These are phyloP conservation scores for Harpagoxenus sublaevis DNA, from an alignment of 2,888 invertebrate genomes.

Conservation along the genomic window DNA sequence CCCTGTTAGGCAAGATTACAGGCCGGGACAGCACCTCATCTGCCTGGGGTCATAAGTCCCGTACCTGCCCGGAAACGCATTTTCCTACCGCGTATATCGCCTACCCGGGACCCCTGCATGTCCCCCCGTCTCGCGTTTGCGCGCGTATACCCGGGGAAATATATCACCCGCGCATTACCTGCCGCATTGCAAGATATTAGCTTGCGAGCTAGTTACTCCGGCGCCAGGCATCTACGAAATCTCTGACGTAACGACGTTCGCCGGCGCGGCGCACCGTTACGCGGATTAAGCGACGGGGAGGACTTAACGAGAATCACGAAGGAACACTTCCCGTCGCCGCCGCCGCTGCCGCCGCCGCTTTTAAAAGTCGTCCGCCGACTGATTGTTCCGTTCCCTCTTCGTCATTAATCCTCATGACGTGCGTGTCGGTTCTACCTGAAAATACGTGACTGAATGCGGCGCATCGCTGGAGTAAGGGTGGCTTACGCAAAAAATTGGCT, in stretches of 20 bases:
- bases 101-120: neutral
- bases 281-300: slow-evolving; percentile 56
- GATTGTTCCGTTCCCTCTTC: slow-evolving; percentile 46
- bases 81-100: slow-evolving; percentile 72
- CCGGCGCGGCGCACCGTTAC: slow-evolving; percentile 62
- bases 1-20: slow-evolving; percentile 80
- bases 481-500: slow-evolving; percentile 38
- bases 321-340: slow-evolving; percentile 33
- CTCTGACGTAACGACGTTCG: slow-evolving; percentile 55
- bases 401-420: slow-evolving; percentile 55
- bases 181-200: slow-evolving; percentile 67
- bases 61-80: slow-evolving; percentile 83
- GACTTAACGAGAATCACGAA: slow-evolving; percentile 54
- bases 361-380: slow-evolving; percentile 52
- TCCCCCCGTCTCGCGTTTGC: slow-evolving; percentile 50
- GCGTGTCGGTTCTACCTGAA: slow-evolving; percentile 38
- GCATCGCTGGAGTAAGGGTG: slow-evolving; percentile 17
- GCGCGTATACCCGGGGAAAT: slow-evolving; percentile 34
- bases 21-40: slow-evolving; percentile 82
- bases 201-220: slow-evolving; percentile 70
- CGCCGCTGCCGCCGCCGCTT: slow-evolving; percentile 1
- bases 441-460: slow-evolving; percentile 37
- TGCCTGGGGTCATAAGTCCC: slow-evolving; percentile 80
- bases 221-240: slow-evolving; percentile 71
- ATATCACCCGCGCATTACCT: slow-evolving; percentile 67